A percentile compares a stretch with the other conserved stretches of the same genome.
Evolutionary conservation across 23 tunicate genomes (phyloP).

Genomic region (Trididemnum clinides): DNA sequence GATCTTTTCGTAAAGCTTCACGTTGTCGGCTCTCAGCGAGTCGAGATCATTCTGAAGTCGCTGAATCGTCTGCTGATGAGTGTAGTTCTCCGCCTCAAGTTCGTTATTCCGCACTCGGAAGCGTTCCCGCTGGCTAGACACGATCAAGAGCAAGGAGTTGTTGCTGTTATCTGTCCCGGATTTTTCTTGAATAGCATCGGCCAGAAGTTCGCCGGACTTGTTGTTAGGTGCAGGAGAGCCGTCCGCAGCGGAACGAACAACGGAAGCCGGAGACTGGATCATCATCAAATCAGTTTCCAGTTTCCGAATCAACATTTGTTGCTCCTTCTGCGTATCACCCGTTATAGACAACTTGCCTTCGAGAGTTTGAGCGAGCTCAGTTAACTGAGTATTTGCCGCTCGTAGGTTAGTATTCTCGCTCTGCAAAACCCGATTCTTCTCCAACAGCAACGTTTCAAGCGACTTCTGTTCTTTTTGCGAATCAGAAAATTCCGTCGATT

Average conservation of each 20-base stretch:
- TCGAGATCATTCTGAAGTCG: constrained; percentile 78
- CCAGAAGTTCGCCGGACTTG: constrained; percentile 75
- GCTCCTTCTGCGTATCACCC: constrained; percentile 48
- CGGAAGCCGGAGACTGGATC: constrained; percentile 83
- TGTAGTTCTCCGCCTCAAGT: constrained; percentile 95
- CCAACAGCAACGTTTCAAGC: constrained; percentile 74
- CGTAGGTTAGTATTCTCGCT: constrained; percentile 75
- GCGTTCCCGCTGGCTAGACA: constrained; percentile 90
- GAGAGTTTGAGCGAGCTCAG: constrained; percentile 47
- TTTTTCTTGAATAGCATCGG: constrained; percentile 84
- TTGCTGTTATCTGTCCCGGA: constrained; percentile 43
- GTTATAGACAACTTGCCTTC: constrained; percentile 46
- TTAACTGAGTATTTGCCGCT: constrained; percentile 64
- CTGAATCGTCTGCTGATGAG: constrained; percentile 74
- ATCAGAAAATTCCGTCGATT: constrained; percentile 79
- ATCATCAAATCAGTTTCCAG: constrained; percentile 83
- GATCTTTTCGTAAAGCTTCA: constrained; percentile 95
- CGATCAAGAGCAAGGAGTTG: constrained; percentile 79
- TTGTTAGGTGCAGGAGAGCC: constrained; percentile 76
- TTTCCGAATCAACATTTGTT: constrained; percentile 61
- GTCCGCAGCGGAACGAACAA: constrained; percentile 82
- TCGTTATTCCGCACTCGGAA: constrained; percentile 86
- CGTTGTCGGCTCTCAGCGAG: constrained; percentile 79
- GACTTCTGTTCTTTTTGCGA: constrained; percentile 38
- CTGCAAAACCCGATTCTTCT: constrained; percentile 84